Evolutionary conservation across 2,113 vertebrate genomes (phyloP).

Genomic region (Tapirus terrestris): DNA sequence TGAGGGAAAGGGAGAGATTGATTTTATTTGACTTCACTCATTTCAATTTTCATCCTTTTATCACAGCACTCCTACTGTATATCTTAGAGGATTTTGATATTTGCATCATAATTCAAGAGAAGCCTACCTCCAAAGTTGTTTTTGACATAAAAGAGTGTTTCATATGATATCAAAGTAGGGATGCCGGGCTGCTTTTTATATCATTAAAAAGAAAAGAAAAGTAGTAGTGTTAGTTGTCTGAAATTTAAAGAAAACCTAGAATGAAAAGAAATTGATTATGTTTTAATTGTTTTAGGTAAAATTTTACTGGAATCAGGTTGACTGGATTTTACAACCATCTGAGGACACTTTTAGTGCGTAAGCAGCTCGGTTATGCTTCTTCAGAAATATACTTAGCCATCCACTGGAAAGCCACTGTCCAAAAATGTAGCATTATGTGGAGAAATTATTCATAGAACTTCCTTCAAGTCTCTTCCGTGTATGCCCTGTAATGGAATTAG

Average conservation of each 20-base stretch:
- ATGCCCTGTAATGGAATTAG: slow-evolving; percentile 56
- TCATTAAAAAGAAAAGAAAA: background rate
- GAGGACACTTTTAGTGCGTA: slow-evolving; percentile 9
- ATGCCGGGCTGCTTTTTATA: background rate
- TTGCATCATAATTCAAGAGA: background rate
- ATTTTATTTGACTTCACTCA: background rate
- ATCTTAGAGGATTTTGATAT: background rate
- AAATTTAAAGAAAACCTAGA: background rate
- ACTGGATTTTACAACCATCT: slow-evolving; percentile 27
- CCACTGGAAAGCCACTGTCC: slow-evolving; percentile 59
- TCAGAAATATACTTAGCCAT: slow-evolving; percentile 60
- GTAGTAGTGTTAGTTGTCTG: background rate
- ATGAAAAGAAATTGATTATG: background rate
- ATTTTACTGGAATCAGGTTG: background rate
- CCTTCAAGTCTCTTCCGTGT: slow-evolving; percentile 28
- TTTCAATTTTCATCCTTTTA: background rate
- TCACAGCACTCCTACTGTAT: background rate
- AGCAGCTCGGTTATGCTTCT: slow-evolving; percentile 12
- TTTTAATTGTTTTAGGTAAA: slow-evolving; percentile 1
- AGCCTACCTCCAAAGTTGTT: background rate
- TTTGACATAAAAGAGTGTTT: slow-evolving; percentile 38
- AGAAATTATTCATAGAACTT: slow-evolving; percentile 70
- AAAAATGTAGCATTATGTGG: slow-evolving; percentile 42
- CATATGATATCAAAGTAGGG: background rate
- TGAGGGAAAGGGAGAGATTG: background rate